These are phyloP conservation scores for Chorisops tibialis DNA, from an alignment of 2,888 invertebrate genomes.

Conservation along the genomic window DNA sequence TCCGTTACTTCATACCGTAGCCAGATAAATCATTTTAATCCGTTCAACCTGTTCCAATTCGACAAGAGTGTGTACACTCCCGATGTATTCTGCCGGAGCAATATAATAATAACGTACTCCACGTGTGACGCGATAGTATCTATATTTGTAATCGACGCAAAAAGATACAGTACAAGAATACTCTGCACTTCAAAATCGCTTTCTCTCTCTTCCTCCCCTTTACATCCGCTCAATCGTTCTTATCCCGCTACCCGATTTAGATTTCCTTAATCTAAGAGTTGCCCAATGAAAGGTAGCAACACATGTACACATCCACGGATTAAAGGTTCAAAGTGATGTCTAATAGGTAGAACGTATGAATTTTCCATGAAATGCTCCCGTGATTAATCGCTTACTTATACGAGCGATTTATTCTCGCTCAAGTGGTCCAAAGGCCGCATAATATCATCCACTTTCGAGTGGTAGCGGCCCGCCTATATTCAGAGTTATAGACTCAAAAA, in stretches of 20 bases:
- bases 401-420: slow-evolving; percentile 30
- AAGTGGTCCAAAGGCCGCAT: slow-evolving; percentile 17
- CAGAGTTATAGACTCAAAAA: no score
- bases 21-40: slow-evolving; percentile 26
- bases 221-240: not conserved
- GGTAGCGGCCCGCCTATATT: no score
- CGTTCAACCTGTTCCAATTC: slow-evolving; percentile 29
- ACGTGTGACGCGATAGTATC: not conserved
- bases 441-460: no score
- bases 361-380: slow-evolving; percentile 29
- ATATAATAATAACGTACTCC: not conserved
- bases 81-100: slow-evolving; percentile 18
- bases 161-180: not conserved
- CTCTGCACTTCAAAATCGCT: not conserved
- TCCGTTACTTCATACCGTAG: slow-evolving; percentile 9
- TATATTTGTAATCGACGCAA: not conserved
- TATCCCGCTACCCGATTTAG: not conserved
- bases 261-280: not conserved
- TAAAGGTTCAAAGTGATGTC: not conserved
- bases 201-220: not conserved
- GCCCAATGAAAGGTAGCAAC: not conserved
- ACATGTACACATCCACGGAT: not conserved
- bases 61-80: no score
- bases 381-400: slow-evolving; percentile 32
- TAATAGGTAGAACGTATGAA: slow-evolving; percentile 27